Evolutionary conservation across 2,888 invertebrate species (phyloP).

Genomic region (Dicycla oo): DNA sequence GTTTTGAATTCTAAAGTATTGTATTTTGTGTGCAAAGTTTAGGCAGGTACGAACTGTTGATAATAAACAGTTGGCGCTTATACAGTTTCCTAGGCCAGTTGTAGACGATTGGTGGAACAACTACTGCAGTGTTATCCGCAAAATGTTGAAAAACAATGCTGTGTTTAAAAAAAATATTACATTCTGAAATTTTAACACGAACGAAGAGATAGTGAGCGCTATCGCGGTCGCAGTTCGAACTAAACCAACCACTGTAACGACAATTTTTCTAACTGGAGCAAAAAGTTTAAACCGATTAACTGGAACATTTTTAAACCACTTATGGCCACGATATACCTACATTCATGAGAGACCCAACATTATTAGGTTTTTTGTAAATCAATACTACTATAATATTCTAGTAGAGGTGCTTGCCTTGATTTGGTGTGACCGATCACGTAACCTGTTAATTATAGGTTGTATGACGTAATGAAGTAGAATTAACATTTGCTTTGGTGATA

Average conservation of each 20-base stretch:
- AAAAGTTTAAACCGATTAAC: conserved; percentile 20
- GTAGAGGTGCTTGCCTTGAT: background rate
- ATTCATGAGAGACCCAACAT: background rate
- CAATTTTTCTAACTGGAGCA: conserved; percentile 8
- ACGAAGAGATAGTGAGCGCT: background rate
- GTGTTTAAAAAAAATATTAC: background rate
- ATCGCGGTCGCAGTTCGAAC: conserved; percentile 2
- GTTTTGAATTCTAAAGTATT: background rate
- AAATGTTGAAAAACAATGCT: background rate
- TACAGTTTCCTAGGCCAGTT: background rate
- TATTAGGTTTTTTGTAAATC: conserved; percentile 12
- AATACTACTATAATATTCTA: conserved; percentile 25
- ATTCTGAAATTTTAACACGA: background rate
- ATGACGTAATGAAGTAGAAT: background rate
- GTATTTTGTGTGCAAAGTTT: background rate
- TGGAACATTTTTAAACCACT: conserved; percentile 11
- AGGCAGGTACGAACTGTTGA: background rate
- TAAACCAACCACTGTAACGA: background rate
- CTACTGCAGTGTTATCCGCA: background rate
- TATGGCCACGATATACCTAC: conserved; percentile 2
- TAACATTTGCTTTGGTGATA: conserved; percentile 1
- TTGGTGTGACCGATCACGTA: conserved; percentile 44
- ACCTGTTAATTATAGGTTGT: conserved; percentile 2
- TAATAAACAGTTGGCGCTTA: background rate
- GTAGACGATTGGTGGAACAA: background rate